Evolutionary conservation across 2,888 invertebrate genomes (phyloP).

Genomic region (Lordiphosa andalusiaca): DNA sequence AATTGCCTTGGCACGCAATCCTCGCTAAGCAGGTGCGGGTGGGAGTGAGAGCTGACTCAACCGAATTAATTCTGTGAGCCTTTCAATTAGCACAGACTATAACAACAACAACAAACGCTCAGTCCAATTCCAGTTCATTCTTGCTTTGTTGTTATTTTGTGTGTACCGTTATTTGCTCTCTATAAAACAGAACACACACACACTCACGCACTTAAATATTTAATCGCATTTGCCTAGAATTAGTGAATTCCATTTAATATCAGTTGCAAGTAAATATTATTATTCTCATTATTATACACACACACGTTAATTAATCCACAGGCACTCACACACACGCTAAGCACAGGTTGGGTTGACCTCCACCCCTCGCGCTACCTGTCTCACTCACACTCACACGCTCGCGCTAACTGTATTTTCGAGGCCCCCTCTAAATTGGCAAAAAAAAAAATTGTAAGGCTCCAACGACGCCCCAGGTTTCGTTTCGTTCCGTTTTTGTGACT

Average conservation of each 20-base stretch:
- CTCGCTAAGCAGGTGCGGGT: conserved; percentile 46
- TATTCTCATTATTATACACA: conserved; percentile 18
- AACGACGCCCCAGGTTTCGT: conserved; percentile 52
- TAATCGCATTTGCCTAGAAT: conserved; percentile 48
- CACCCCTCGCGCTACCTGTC: no score
- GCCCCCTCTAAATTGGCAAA: conserved; percentile 8
- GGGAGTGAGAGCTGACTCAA: conserved; percentile 52
- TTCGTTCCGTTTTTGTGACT: conserved; percentile 43
- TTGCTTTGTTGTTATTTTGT: conserved; percentile 28
- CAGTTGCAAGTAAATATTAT: conserved; percentile 37
- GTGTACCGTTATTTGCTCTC: conserved; percentile 47
- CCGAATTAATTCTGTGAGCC: conserved; percentile 42
- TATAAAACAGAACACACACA: not conserved
- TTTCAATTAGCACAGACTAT: conserved; percentile 70
- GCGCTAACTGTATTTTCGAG: no score
- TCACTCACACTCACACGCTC: no score
- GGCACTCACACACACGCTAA: conserved; percentile 5
- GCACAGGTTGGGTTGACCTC: conserved; percentile 2
- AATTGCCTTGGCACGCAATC: conserved; percentile 64
- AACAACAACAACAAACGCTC: conserved; percentile 42
- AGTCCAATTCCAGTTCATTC: conserved; percentile 62
- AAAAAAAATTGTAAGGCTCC: conserved; percentile 32
- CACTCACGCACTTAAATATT: conserved; percentile 45
- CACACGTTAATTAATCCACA: conserved; percentile 9
- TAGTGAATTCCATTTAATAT: conserved; percentile 61